Evolutionary conservation across 2,888 invertebrate genomes (phyloP), one percentile per base, ranked within the genome.

Genomic region (Craniophora ligustri): DNA sequence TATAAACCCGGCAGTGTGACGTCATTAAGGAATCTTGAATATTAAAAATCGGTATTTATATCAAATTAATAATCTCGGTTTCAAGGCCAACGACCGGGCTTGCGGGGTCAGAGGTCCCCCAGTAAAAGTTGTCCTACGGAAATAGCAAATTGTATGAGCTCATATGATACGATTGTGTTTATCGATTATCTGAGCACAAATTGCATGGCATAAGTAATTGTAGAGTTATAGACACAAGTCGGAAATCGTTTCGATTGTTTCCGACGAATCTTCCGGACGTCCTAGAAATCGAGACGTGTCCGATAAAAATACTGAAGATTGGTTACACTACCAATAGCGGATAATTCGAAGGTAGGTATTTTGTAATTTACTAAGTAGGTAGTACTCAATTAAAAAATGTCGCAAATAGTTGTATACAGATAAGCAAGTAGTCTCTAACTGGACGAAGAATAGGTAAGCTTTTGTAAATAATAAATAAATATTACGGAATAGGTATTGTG

Each of bases 241-340:
- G 63, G 48, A 62, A 38, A 38, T n/a, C 19, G 10, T 23, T 34
- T 36, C 19, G 7, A 47, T 34, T 6, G 26, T 16, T 67, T 59
- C 68, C 59, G 47, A 35, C 38, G 21, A 55, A 45, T 47, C 14
- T 39, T 57, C 13, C 56, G 64, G 57, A 72, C 15, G 32, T 69
- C 63, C 72, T 63, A 51, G 68, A 69, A 72, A 67, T 68, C 59
- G 16, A 35, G 49, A 59, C 72, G 8, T 59, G 47, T 63, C 63
- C 56, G 48, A 34, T 44, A 34, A 13, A 57, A 53, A 31, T 48
- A 48, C 46, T n/a, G 36, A 57, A 36, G 26, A 28, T 34, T 62
- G 41, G 51, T 48, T 44, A 44, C 47, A 36, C 8, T 34, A 56
- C 8, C 40, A 23, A 21, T 19, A n/a, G n/a, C n/a, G 32, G 2